A percentile compares a stretch with the other conserved stretches of the same genome.
phyloP scores from a whole-genome alignment of 2,113 vertebrate genomes.

The Petromus typicus region DNA sequence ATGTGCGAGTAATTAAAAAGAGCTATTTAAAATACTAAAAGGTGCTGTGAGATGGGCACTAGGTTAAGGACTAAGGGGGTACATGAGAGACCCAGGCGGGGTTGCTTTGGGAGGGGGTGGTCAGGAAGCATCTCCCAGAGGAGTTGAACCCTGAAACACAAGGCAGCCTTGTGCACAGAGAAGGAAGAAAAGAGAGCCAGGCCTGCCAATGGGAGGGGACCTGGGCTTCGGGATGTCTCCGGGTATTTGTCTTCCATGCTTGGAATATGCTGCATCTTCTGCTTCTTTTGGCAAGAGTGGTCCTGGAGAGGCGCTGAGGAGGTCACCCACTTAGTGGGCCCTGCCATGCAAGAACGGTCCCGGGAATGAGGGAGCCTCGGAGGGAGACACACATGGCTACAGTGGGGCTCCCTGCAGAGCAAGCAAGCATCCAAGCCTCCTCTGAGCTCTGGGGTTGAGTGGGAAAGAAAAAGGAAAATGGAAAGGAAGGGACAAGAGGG shows the following conservation, averaged over 20 bases:
- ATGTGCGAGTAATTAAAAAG: not conserved
- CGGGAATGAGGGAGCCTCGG: not conserved
- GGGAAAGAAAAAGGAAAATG: not conserved
- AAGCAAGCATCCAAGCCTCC: not conserved
- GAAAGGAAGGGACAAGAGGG: not conserved
- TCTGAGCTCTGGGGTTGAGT: not conserved
- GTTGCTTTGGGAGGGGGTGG: fast-evolving
- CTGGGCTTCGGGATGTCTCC: too few species aligned
- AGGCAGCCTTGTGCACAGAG: not conserved
- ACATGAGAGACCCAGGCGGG: fast-evolving
- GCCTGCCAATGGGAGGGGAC: too few species aligned
- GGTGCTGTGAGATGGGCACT: not conserved
- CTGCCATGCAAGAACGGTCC: fast-evolving
- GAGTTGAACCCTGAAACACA: not conserved
- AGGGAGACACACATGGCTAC: not conserved
- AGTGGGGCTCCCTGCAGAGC: not conserved
- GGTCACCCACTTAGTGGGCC: not conserved
- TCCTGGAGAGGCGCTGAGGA: not conserved
- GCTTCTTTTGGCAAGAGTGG: not conserved
- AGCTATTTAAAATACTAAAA: not conserved
- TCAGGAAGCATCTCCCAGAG: not conserved
- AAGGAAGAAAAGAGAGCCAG: too few species aligned
- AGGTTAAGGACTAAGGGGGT: not conserved
- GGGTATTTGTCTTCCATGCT: too few species aligned
- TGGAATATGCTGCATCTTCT: too few species aligned